Evolutionary conservation across 2,888 invertebrate genomes (phyloP), one percentile per base, ranked within the genome.

Genomic region (Aleiodes leptofemur): DNA sequence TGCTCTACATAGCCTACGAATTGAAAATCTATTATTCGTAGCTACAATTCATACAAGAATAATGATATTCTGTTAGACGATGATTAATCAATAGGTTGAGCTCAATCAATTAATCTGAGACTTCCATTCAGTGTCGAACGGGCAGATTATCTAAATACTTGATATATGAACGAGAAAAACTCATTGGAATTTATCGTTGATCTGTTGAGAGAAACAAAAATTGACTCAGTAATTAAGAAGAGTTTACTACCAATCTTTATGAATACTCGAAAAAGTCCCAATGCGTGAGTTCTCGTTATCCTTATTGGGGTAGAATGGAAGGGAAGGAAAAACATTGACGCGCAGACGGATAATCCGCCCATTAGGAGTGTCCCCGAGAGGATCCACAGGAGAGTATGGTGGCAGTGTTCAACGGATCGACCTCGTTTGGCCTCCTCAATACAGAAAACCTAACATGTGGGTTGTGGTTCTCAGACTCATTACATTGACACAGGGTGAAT

Each of bases 351-450:
- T 89, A 89, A 89, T 88, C 88, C 85, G 84, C 86, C 89, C 88
- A 88, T 88, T 88, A 89, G 89, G 87, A 86, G 85, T 86, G 88
- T 87, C 86, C 87, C 88, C 85, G 80, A 74, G 86, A 86, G 87
- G 87, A 82, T 83, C 78, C 79, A 80, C 78, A 85, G 87, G 31
- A 31, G 23, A 23, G 23, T 59, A 13, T 3, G 31, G 59, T 31
- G 59, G 59, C 29, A 23, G 23, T 23, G 31, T 59, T 59, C 59
- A 31, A 59, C 23, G 23, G 23, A 23, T 59, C 59, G 59, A 29
- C 59, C 29, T 86, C 86, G 82, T 83, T 82, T 78, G 82, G 83
- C 69, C 55, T n/a, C 55, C 69, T 69, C 69, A 34, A 23, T 69
- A 56, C 31, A 38, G 38, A 38, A 38, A 59, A 29, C 31, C 59